A percentile compares a stretch with the other conserved stretches of the same genome.
These are phyloP conservation scores for Synergus itoensis DNA, from an alignment of 2,888 invertebrate species.

Conservation along the genomic window DNA sequence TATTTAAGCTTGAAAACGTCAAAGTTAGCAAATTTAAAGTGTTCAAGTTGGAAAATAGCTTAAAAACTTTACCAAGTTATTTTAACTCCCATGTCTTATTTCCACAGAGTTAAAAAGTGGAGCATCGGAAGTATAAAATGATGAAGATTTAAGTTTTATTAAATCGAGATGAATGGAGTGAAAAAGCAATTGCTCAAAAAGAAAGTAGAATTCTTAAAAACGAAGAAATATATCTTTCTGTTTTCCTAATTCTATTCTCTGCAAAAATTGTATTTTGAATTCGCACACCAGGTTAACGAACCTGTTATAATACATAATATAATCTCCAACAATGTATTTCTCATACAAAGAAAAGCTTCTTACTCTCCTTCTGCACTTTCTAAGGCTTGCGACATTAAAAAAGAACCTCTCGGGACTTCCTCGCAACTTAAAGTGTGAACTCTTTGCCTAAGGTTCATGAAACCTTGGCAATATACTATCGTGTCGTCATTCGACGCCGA, in stretches of 20 bases:
- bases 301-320: not conserved
- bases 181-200: not conserved
- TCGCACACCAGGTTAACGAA: not conserved
- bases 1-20: not conserved
- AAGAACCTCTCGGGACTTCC: constrained; percentile 39
- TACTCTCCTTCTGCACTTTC: constrained; percentile 32
- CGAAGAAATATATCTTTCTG: too few species aligned
- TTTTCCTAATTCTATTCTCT: too few species aligned
- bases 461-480: constrained; percentile 54
- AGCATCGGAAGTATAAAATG: not conserved
- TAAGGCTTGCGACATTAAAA: constrained; percentile 24
- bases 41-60: not conserved
- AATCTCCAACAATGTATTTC: not conserved
- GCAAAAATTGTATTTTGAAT: not conserved
- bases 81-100: not conserved
- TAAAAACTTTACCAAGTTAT: not conserved
- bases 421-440: constrained; percentile 35
- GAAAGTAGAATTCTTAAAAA: not conserved
- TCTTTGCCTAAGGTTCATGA: constrained; percentile 45
- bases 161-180: not conserved
- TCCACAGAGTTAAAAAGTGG: not conserved
- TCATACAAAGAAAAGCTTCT: constrained; percentile 20
- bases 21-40: not conserved
- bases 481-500: constrained; percentile 57
- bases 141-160: not conserved